Evolutionary conservation across 2,888 invertebrate genomes (phyloP).

Genomic region (Napeogenes inachia): DNA sequence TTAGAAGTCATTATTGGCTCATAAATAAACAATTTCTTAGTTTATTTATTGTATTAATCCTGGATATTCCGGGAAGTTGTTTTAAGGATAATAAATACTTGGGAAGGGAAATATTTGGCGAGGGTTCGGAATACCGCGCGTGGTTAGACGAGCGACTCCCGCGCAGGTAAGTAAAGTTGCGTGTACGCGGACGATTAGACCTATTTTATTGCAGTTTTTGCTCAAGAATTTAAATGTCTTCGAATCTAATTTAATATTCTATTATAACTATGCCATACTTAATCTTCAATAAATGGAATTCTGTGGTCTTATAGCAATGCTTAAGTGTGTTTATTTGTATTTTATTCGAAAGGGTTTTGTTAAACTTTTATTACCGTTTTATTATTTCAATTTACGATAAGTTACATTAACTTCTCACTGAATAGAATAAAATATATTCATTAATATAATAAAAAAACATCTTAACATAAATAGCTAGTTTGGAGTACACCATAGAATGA

Average conservation of each 20-base stretch:
- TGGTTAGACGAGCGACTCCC: slow-evolving; percentile 52
- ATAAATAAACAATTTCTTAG: slow-evolving; percentile 35
- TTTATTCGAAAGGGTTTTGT: background rate
- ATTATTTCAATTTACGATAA: no score
- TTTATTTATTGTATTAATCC: slow-evolving; percentile 31
- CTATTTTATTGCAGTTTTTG: slow-evolving; percentile 66
- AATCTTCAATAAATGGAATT: slow-evolving; percentile 4
- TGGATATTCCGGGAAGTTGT: slow-evolving; percentile 36
- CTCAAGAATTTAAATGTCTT: slow-evolving; percentile 51
- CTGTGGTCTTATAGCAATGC: background rate
- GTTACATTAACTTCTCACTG: no score
- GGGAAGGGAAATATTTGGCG: slow-evolving; percentile 48
- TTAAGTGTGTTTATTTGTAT: background rate
- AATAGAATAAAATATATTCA: no score
- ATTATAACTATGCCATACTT: background rate
- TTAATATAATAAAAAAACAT: no score
- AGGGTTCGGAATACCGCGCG: slow-evolving; percentile 44
- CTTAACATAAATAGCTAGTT: no score
- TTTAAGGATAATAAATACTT: slow-evolving; percentile 40
- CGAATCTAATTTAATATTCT: slow-evolving; percentile 14
- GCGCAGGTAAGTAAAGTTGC: slow-evolving; percentile 72
- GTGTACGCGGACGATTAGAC: slow-evolving; percentile 64
- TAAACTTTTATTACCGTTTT: background rate
- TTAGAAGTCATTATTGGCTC: slow-evolving; percentile 30
- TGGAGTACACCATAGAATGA: background rate